Base-by-base conservation (phyloP, 2,113 vertebrate genomes). In the Gadus macrocephalus region DNA sequence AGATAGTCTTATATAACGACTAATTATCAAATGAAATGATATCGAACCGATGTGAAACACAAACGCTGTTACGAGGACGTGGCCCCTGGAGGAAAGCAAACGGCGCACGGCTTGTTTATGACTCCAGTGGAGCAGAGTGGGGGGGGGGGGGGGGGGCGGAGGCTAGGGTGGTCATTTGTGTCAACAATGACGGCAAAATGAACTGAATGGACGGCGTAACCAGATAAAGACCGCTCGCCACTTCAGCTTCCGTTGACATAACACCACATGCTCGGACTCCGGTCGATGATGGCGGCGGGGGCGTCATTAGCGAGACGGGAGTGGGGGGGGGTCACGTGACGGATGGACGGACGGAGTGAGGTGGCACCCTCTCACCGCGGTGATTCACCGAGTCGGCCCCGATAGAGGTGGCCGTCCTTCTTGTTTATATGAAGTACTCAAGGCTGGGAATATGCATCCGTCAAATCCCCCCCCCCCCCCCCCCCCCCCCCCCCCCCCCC, bases 381-480 rank as follows among this genome's bases (percentile, higher is more conserved):
- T 89, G 91, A 91, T 91, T 89, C 88, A 90, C 88, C 6, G 42
- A 8, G 15, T 53, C 60, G 5, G 22, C 74, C 73, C 67, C 84
- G 68, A 79, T 67, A 70, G 77, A 85, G 81, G 83, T 71, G 69
- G 82, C 81, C 77, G 78, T 91, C 86, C 77, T 85, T 91, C 87
- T 89, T 89, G 85, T 91, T 86, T 87, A 88, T 84, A 85, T 75
- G 83, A 82, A 86, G 75, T 81, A 83, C 87, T 91, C 81, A 85
- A 88, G 91, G 83, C 81, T 85, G 80, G 80, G 85, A 87, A 89
- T 90, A 90, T 90, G 88, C 89, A 90, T 91, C 87, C 83, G 87
- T 87, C 85, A 86, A 84, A 86, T 64, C 67, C 87, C 79, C 81
- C 80, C 78, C 19, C 28, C 25, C 25, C 22, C 22, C 22, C 22